phyloP scores from a whole-genome alignment of 2,113 vertebrate species.

The Pterophyllum scalare region DNA sequence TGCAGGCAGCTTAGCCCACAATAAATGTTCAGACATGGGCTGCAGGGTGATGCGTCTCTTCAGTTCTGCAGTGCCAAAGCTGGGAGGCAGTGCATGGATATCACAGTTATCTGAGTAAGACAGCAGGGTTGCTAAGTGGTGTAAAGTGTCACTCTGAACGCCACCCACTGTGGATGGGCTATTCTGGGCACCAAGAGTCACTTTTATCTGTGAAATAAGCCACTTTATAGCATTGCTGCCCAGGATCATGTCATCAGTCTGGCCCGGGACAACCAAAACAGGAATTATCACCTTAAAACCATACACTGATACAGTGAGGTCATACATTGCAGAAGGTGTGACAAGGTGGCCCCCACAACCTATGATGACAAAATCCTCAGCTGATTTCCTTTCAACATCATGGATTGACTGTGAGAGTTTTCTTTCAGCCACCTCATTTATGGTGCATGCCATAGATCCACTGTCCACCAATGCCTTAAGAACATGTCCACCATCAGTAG shows the following conservation, averaged over 20 bases:
- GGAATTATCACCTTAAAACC: neutral
- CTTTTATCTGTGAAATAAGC: neutral
- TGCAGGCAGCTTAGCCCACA: neutral
- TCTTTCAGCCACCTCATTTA: too few relatives aligned
- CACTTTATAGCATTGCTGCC: neutral
- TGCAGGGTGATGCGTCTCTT: neutral
- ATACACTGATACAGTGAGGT: neutral
- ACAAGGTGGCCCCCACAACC: neutral
- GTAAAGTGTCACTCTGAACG: neutral
- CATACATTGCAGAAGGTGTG: neutral
- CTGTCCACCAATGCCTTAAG: constrained; percentile 56
- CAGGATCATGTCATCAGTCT: neutral
- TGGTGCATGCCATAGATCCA: too few relatives aligned
- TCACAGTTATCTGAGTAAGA: neutral
- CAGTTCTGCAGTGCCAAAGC: neutral
- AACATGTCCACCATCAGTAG: neutral
- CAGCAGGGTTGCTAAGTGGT: neutral
- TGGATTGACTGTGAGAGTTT: neutral
- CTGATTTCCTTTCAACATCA: neutral
- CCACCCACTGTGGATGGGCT: too few relatives aligned
- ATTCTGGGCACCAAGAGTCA: neutral
- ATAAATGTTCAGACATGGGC: neutral
- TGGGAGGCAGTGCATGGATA: neutral
- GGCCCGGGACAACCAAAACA: too few relatives aligned
- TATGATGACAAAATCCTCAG: neutral